phyloP scores from a whole-genome alignment of 2,888 invertebrate genomes.

The Brassicogethes aeneus region DNA sequence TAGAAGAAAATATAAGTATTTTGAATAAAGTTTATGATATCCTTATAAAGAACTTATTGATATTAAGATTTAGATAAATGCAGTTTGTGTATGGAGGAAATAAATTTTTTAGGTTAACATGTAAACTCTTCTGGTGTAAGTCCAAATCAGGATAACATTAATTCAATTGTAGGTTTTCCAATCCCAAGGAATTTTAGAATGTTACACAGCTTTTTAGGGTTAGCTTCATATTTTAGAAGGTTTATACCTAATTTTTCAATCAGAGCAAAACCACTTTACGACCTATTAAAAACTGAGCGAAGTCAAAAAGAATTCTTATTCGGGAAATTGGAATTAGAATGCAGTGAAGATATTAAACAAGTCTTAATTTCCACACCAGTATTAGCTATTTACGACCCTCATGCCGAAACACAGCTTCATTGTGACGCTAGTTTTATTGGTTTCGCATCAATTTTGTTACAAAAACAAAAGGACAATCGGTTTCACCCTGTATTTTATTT shows the following conservation, averaged over 20 bases:
- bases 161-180: conserved; percentile 15
- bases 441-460: conserved; percentile 21
- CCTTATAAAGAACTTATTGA: too few species aligned
- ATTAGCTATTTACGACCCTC: conserved; percentile 19
- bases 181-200: conserved; percentile 12
- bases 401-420: conserved; percentile 24
- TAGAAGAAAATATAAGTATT: too few species aligned
- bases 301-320: conserved; percentile 18
- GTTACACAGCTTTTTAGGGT: conserved; percentile 19
- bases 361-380: conserved; percentile 13
- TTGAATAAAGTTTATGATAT: too few species aligned
- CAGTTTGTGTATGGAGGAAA: too few species aligned
- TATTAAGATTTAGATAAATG: too few species aligned
- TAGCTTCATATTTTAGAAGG: conserved; percentile 21
- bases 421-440: conserved; percentile 24
- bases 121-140: too few species aligned
- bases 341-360: conserved; percentile 20
- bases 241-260: conserved; percentile 19
- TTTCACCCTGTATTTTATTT: too few species aligned
- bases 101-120: too few species aligned
- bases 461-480: conserved; percentile 13
- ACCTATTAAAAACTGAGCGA: conserved; percentile 19
- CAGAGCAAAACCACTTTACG: conserved; percentile 19
- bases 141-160: conserved; percentile 10
- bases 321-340: conserved; percentile 12